phyloP scores from a whole-genome alignment of 2,888 invertebrate species.

The Diaperis boleti region DNA sequence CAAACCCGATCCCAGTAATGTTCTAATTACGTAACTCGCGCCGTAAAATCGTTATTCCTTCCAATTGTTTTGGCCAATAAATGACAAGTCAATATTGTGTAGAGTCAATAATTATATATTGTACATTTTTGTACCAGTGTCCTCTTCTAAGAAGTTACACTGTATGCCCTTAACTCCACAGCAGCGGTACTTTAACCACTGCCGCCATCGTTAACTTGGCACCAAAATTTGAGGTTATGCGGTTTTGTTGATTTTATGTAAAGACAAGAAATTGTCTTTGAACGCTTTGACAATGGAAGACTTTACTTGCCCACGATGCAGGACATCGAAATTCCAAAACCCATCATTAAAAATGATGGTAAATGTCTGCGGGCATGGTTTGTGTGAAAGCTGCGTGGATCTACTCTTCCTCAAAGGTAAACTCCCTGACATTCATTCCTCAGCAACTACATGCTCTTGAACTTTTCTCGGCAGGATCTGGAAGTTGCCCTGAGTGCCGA shows the following conservation, averaged over 20 bases:
- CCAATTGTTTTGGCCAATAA: too few relatives aligned
- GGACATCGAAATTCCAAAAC: constrained; percentile 97
- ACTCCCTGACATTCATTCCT: neutral
- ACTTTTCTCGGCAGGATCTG: constrained; percentile 84
- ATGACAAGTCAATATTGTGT: too few relatives aligned
- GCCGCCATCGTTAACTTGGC: neutral
- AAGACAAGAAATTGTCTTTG: neutral
- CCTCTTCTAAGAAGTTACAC: too few relatives aligned
- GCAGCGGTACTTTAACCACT: neutral
- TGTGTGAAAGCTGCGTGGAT: constrained; percentile 98
- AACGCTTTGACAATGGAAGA: constrained; percentile 74
- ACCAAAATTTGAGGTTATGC: constrained; percentile 18
- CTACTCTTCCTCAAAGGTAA: constrained; percentile 93
- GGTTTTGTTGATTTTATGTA: neutral
- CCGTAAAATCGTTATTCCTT: too few relatives aligned
- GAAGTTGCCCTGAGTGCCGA: constrained; percentile 94
- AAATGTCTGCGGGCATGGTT: constrained; percentile 96
- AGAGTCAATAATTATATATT: too few relatives aligned
- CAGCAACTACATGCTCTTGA: constrained; percentile 9
- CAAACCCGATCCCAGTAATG: too few relatives aligned
- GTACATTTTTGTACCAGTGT: too few relatives aligned
- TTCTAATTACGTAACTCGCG: too few relatives aligned
- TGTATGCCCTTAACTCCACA: too few relatives aligned
- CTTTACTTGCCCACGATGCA: constrained; percentile 94
- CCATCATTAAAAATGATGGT: constrained; percentile 97